phyloP scores from a whole-genome alignment of 1,140 invertebrate genomes.

The Drosophila miranda region DNA sequence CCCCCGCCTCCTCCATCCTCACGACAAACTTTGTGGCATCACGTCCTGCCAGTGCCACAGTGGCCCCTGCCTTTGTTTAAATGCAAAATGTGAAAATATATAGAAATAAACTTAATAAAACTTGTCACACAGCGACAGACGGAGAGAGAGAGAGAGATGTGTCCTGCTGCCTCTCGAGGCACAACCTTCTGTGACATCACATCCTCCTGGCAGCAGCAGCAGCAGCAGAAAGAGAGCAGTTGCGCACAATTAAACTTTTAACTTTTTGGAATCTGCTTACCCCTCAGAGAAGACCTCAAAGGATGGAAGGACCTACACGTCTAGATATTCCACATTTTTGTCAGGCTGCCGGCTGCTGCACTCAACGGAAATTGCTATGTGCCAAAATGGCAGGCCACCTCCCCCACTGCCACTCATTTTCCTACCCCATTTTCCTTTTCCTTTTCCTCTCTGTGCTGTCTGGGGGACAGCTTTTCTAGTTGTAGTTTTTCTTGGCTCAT shows the following conservation, averaged over 20 bases:
- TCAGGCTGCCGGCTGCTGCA: slow-evolving; percentile 39
- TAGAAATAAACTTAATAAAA: slow-evolving; percentile 80
- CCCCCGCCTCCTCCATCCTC: slow-evolving; percentile 11
- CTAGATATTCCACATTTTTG: slow-evolving; percentile 67
- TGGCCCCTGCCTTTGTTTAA: slow-evolving; percentile 30
- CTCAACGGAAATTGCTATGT: slow-evolving; percentile 74
- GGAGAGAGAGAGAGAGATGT: slow-evolving; percentile 33
- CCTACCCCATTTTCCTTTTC: not conserved
- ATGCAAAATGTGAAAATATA: slow-evolving; percentile 58
- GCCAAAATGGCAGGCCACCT: slow-evolving; percentile 52
- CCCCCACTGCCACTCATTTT: slow-evolving; percentile 3
- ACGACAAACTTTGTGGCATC: slow-evolving; percentile 50
- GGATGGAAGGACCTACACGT: not conserved
- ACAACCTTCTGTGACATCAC: not conserved
- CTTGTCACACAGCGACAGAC: slow-evolving; percentile 49
- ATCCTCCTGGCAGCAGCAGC: slow-evolving; percentile 30
- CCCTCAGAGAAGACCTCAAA: not conserved
- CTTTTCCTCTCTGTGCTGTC: not conserved
- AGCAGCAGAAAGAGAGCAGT: slow-evolving; percentile 5
- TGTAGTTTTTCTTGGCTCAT: slow-evolving; percentile 24
- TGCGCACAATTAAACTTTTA: slow-evolving; percentile 80
- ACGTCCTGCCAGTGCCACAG: slow-evolving; percentile 28
- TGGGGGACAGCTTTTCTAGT: slow-evolving; percentile 31
- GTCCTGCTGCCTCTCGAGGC: slow-evolving; percentile 18
- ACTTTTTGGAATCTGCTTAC: slow-evolving; percentile 67